Conservation (phyloP, 2,797 vertebrate genomes). For the Schizothorax lantsangensis region DNA sequence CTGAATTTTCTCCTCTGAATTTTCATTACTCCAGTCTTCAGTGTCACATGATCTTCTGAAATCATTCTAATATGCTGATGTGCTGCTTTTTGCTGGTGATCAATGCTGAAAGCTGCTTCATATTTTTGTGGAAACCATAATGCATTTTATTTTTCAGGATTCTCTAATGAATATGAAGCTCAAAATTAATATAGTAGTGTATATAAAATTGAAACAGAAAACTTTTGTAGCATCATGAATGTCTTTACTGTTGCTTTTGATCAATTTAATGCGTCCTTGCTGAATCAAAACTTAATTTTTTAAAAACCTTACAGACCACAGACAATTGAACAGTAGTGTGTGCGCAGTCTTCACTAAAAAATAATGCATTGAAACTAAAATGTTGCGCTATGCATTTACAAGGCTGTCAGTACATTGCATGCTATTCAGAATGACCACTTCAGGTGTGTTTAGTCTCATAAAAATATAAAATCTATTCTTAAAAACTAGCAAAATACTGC, state of each 20-base stretch:
- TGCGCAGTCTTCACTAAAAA: not conserved
- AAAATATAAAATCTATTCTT: not conserved
- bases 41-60: not conserved
- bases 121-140: not conserved
- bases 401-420: not conserved
- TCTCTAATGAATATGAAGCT: not conserved
- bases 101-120: not conserved
- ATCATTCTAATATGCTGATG: not conserved
- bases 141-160: not conserved
- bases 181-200: too few relatives aligned
- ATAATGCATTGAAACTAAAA: not conserved
- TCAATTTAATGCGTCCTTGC: not conserved
- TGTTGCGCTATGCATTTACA: not conserved
- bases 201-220: not conserved
- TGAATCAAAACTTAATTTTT: not conserved
- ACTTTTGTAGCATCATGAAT: not conserved
- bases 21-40: not conserved
- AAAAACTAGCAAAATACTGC: not conserved
- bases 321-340: not conserved
- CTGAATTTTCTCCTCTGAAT: not conserved
- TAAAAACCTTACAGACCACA: not conserved
- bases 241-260: not conserved
- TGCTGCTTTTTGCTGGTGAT: not conserved
- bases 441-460: not conserved
- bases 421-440: not conserved